These are phyloP conservation scores for Hipposideros armiger DNA, from an alignment of 2,113 vertebrate species.

Conservation along the genomic window DNA sequence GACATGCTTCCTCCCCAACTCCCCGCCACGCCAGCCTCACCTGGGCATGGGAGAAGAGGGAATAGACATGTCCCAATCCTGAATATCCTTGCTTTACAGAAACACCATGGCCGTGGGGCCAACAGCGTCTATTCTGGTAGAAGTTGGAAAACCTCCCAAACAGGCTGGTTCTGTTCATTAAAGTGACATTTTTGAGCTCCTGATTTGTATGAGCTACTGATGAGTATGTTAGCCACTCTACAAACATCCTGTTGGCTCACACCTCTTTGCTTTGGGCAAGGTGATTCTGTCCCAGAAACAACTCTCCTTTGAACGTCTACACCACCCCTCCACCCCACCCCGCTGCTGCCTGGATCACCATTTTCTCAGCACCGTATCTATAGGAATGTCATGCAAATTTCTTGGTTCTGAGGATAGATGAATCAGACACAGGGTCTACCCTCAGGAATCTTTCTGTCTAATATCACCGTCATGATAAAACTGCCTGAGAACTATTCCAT, in stretches of 20 bases:
- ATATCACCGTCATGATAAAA: background rate
- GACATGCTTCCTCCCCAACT: background rate
- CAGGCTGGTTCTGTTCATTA: background rate
- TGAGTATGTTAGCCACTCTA: background rate
- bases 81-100: background rate
- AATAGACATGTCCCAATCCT: background rate
- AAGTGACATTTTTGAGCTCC: background rate
- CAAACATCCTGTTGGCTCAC: background rate
- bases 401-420: background rate
- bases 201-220: too few relatives aligned
- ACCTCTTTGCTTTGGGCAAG: background rate
- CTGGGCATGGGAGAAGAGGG: background rate
- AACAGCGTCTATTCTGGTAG: background rate
- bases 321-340: fast-evolving
- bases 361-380: background rate
- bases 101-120: background rate
- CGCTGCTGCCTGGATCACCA: background rate
- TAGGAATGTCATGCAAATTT: background rate
- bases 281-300: background rate
- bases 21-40: background rate
- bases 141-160: background rate
- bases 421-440: background rate
- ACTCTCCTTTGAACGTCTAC: background rate
- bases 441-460: background rate
- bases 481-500: background rate